Evolutionary conservation across 2,113 vertebrate genomes (phyloP), one percentile per base, ranked within the genome.

Genomic region (Nansenia antarctica): DNA sequence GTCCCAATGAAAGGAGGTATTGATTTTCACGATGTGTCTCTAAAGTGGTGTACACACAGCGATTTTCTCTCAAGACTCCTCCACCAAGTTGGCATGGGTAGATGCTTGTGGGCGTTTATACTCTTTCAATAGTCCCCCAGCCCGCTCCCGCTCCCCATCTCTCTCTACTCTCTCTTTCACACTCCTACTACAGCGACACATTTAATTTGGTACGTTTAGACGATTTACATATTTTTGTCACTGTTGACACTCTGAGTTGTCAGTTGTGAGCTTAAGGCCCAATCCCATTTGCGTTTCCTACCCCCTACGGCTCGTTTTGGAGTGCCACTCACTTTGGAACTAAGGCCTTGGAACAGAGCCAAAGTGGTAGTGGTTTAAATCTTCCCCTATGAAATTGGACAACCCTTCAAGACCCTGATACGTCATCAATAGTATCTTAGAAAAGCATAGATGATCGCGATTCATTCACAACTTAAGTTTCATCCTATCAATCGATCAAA

Each of bases 1-100:
- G 73, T 85, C 55, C 74, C 72, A 69, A 77, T 85, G 71, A 84
- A 86, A 63, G 58, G 53, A 76, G 73, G 59, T 73, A 82, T 85
- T 78, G 74, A 87, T 87, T 88, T 88, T 85, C 76, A 82, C 15
- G 72, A 80, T 66, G 77, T 78, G 69, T 86, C 45, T 52, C 78
- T n/a, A 37, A 59, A 78, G 74, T 76, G n/a, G n/a, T n/a, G n/a
- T n/a, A n/a, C n/a, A n/a, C 81, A 64, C 68, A 78, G 18, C 72
- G 67, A 74, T 76, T 76, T 69, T 79, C 70, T 73, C 45, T 72
- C 30, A 49, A 4, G 47, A 11, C 69, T 29, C 39, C 14, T 34
- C 58, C n/a, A n/a, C n/a, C n/a, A n/a, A n/a, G n/a, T n/a, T n/a
- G n/a, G n/a, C n/a, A n/a, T n/a, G n/a, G n/a, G n/a, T n/a, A n/a